Base-by-base conservation (phyloP, 2,797 vertebrate genomes). In the Rhincodon typus region DNA sequence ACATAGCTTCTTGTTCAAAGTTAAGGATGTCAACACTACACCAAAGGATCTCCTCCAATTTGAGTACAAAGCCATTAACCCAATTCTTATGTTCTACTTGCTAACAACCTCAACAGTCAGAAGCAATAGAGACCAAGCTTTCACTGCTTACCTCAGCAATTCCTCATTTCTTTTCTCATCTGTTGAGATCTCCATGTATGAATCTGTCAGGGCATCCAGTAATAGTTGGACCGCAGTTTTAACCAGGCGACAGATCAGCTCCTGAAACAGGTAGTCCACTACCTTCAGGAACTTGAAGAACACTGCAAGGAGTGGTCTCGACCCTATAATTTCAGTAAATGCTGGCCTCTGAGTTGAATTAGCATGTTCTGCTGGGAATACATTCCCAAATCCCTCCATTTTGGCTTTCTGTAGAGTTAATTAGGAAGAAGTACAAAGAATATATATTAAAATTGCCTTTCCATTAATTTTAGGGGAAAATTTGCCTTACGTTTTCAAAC, bases 191-290 rank as follows among this genome's bases (percentile, higher is more conserved):
- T 96, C 90, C 50, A 2, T 96, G 38, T 95, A 72, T 96, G 97
- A 97, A 77, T 57, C 87, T 95, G 74, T 95, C 90, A 97, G 96
- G 82, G 96, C 95, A 4, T 96, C 96, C 90, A 96, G 34, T 87
- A 98, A 96, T 23, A 96, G 95, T 21, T 87, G 96, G 90, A 97
- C 1, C 6, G 97, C 96, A 30, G 96, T 96, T 67, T 97, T 96
- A 96, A 97, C 96, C n/a, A 98, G 96, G 62, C 96, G 96, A 67
- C 96, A 96, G 57, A 97, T 96, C 91, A 97, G 95, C 95, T 97
- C 97, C 96, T 97, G 97, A 96, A 97, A 97, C 10, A 98, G 95
- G 95, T 94, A 96, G 96, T 98, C 97, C 27, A 97, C 95, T 88
- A 98, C 96, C 27, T 42, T 96, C 42, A 97, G 96, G 96, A 97